These are phyloP conservation scores for Tinea trinotella DNA, from an alignment of 2,888 invertebrate species.

Conservation along the genomic window DNA sequence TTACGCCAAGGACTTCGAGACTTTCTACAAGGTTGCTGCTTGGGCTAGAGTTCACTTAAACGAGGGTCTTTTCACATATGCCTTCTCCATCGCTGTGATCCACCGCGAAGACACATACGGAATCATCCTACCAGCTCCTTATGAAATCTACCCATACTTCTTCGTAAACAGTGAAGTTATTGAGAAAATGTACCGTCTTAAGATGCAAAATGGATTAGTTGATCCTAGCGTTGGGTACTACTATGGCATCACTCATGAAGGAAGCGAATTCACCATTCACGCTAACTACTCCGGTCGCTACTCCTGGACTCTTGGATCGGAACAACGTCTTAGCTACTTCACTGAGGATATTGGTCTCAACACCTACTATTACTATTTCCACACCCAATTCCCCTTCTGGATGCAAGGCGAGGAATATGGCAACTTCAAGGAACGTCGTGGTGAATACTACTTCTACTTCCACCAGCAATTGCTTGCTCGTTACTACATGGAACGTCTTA, in stretches of 20 bases:
- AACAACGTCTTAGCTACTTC: constrained; percentile 76
- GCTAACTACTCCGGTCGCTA: constrained; percentile 70
- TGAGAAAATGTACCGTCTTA: constrained; percentile 48
- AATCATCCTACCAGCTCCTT: constrained; percentile 75
- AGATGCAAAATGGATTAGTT: constrained; percentile 45
- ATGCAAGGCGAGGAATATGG: constrained; percentile 65
- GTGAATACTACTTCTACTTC: constrained; percentile 76
- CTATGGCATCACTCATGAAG: constrained; percentile 50
- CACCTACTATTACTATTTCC: constrained; percentile 76
- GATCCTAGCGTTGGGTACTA: constrained; percentile 39
- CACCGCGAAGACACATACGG: constrained; percentile 72
- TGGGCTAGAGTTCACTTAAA: constrained; percentile 73
- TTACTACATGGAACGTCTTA: constrained; percentile 76
- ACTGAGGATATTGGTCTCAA: constrained; percentile 80
- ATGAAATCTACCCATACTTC: constrained; percentile 77
- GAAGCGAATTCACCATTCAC: constrained; percentile 59
- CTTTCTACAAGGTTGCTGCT: constrained; percentile 72
- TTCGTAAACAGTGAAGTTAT: constrained; percentile 75
- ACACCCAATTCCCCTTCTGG: constrained; percentile 76
- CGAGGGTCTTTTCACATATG: constrained; percentile 75
- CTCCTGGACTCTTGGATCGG: constrained; percentile 65
- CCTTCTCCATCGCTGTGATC: constrained; percentile 70
- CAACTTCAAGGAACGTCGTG: constrained; percentile 69
- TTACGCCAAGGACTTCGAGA: constrained; percentile 73
- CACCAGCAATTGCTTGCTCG: constrained; percentile 78